These are phyloP conservation scores for Steatocranus sp. DNA, from an alignment of 2,797 vertebrate genomes.

Conservation along the genomic window DNA sequence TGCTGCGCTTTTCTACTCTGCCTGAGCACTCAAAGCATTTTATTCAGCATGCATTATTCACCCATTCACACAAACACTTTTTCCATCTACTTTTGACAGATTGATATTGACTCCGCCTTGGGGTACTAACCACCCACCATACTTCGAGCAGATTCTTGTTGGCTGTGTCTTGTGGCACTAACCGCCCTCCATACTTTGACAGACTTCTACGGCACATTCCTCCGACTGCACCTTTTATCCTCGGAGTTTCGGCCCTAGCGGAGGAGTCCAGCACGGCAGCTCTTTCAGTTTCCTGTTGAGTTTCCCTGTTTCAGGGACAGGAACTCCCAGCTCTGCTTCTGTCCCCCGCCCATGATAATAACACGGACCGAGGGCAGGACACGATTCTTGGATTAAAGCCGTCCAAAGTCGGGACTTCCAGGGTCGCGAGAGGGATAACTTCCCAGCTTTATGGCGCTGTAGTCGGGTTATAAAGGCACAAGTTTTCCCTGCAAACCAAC, in stretches of 20 bases:
- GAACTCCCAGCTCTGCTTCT: constrained; percentile 70
- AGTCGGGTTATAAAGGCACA: background rate
- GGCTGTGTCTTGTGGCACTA: background rate
- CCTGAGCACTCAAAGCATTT: background rate
- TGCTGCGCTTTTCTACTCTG: background rate
- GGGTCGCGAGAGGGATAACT: background rate
- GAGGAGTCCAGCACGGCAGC: constrained; percentile 38
- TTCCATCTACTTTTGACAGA: background rate
- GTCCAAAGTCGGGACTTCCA: background rate
- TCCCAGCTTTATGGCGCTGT: constrained; percentile 36
- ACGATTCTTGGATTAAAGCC: background rate
- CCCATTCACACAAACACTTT: background rate
- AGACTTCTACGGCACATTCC: background rate
- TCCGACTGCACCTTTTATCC: background rate
- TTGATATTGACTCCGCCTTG: background rate
- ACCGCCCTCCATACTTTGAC: background rate
- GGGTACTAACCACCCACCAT: background rate
- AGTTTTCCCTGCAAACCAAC: constrained; percentile 36
- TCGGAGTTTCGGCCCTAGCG: constrained; percentile 32
- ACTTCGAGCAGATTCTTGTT: background rate
- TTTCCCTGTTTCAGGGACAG: constrained; percentile 75
- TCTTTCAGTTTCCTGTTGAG: constrained; percentile 59
- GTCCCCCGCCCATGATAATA: constrained; percentile 63
- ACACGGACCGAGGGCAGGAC: constrained; percentile 31
- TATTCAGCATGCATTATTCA: background rate